phyloP scores from a whole-genome alignment of 2,113 vertebrate species.

The Globicephala melas region DNA sequence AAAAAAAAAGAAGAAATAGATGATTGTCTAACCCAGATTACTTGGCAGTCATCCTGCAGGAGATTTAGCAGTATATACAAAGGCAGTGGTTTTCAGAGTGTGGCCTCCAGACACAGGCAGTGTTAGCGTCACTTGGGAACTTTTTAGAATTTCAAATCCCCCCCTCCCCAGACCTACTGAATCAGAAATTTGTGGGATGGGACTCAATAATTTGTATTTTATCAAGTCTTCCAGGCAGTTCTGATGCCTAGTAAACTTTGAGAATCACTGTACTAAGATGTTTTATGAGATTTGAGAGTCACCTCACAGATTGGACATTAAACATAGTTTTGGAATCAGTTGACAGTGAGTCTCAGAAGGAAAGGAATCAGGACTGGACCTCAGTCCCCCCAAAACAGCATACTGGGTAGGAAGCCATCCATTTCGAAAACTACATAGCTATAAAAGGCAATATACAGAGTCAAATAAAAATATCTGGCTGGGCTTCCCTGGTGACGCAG shows the following conservation, averaged over 20 bases:
- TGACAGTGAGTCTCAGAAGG: background rate
- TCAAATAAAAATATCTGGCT: background rate
- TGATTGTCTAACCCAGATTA: background rate
- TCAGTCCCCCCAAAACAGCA: background rate
- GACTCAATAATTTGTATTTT: background rate
- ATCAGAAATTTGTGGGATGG: background rate
- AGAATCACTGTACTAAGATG: background rate
- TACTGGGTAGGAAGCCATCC: background rate
- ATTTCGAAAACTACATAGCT: background rate
- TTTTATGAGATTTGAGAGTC: background rate
- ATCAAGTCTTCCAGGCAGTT: background rate
- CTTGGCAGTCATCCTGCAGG: background rate
- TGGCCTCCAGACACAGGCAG: background rate
- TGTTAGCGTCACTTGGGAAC: background rate
- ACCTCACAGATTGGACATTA: background rate
- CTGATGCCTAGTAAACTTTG: background rate
- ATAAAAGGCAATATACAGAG: background rate
- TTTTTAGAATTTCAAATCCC: background rate
- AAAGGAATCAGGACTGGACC: background rate
- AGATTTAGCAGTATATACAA: background rate
- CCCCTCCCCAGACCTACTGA: background rate
- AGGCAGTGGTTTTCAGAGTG: background rate
- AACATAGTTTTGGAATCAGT: background rate
- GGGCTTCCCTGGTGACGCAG: too few species aligned
- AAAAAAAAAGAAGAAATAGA: background rate